Evolutionary conservation across 2,113 vertebrate genomes (phyloP), one percentile per base, ranked within the genome.

Genomic region (Polypterus bichir): DNA sequence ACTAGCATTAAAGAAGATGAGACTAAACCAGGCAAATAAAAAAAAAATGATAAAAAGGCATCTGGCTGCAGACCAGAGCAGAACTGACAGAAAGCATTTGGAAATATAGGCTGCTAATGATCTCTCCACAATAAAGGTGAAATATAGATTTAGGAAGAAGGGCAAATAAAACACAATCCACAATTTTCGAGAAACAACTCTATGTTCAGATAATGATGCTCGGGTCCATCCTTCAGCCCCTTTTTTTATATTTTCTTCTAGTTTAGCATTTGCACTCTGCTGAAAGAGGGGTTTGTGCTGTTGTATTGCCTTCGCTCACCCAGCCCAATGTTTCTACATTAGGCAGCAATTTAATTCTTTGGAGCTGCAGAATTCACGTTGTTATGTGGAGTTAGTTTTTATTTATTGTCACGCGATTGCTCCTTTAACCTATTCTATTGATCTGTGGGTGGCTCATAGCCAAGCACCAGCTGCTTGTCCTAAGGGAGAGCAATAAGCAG

Each of bases 361-460:
- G 4, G 69, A 74, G 66, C 51, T 59, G n/a, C 65, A 49, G 1
- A 53, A 59, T 65, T 70, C 54, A 7, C 65, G 64, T 63, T 48
- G 62, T 74, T 66, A 70, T 65, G 61, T 54, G 75, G 74, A 73
- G 55, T 72, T 78, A 53, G 71, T 79, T 79, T 82, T 80, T 84
- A 68, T 83, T 87, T 84, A 81, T 80, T 76, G 69, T 75, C 74
- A 77, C 77, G 59, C 73, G 72, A 73, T 72, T 77, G 70, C 76
- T 87, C 80, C 79, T 85, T 83, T 81, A 83, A 78, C 73, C 72
- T 72, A 69, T 61, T 66, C 62, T 80, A 85, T 86, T 84, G 85
- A 90, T 81, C 79, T 71, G 61, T 62, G 55, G 66, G 44, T 67
- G 59, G 10, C 66, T 82, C 67, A 71, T 67, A 76, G 74, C 77